Evolutionary conservation across 1,140 invertebrate species (phyloP).

Genomic region (Heliconius nattereri): DNA sequence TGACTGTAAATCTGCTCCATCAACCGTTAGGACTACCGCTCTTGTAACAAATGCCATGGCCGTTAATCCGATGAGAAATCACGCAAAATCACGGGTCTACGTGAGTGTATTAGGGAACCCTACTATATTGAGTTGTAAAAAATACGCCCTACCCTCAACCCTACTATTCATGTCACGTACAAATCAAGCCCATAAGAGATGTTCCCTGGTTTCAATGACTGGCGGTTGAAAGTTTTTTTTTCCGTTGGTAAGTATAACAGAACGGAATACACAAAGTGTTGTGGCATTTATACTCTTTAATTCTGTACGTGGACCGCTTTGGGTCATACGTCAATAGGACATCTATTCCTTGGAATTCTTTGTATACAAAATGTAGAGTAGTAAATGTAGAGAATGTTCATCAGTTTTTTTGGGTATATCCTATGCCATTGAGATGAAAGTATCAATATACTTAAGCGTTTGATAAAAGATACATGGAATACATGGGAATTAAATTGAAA

Average conservation of each 20-base stretch:
- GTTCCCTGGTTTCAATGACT: slow-evolving; percentile 27
- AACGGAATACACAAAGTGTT: slow-evolving; percentile 18
- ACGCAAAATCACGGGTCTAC: slow-evolving; percentile 21
- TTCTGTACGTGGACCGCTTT: slow-evolving; percentile 15
- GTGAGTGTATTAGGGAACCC: slow-evolving; percentile 13
- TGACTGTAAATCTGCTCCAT: slow-evolving; percentile 7
- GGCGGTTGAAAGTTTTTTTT: slow-evolving; percentile 14
- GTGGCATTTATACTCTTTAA: slow-evolving; percentile 13
- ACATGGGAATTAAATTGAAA: background rate
- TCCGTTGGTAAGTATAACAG: background rate
- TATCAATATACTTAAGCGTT: background rate
- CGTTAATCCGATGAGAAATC: slow-evolving; percentile 12
- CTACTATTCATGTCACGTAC: slow-evolving; percentile 19
- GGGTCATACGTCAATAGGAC: slow-evolving; percentile 8
- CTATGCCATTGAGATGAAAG: background rate
- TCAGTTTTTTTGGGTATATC: background rate
- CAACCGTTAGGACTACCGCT: background rate
- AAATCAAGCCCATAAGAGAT: slow-evolving; percentile 27
- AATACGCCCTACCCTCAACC: slow-evolving; percentile 6
- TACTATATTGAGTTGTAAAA: slow-evolving; percentile 22
- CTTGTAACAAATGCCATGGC: slow-evolving; percentile 11
- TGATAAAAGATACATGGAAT: background rate
- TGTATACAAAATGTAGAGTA: background rate
- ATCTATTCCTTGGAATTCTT: background rate
- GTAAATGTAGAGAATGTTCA: too few relatives aligned